Percentiles rank a stretch among this genome's conserved stretches.
These are phyloP conservation scores for Tetramorium simillimum DNA, from an alignment of 1,140 invertebrate genomes.

Conservation along the genomic window DNA sequence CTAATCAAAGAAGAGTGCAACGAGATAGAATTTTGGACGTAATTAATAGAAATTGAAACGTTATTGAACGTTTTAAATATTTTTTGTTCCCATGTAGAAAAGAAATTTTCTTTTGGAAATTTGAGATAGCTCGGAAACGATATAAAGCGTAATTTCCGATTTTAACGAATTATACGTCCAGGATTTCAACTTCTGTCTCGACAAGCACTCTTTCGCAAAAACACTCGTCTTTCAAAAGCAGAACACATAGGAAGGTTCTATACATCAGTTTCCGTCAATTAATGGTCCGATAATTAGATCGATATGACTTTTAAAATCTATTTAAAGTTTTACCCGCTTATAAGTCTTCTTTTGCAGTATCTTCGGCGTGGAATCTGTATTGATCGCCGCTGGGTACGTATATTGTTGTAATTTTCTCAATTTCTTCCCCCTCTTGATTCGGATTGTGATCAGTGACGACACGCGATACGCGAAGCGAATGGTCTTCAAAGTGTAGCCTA, in stretches of 20 bases:
- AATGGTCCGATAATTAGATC: slow-evolving; percentile 65
- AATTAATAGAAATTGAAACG: not conserved
- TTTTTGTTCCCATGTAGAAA: not conserved
- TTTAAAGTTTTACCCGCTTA: slow-evolving; percentile 33
- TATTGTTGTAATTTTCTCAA: slow-evolving; percentile 6
- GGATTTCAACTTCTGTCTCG: not conserved
- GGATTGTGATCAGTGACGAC: slow-evolving; percentile 33
- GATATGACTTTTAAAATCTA: slow-evolving; percentile 56
- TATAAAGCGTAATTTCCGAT: slow-evolving; percentile 2
- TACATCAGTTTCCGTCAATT: slow-evolving; percentile 53
- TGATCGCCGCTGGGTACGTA: not conserved
- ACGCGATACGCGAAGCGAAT: not conserved
- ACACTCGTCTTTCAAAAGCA: slow-evolving; percentile 33
- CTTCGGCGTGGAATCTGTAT: not conserved
- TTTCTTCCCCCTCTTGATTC: not conserved
- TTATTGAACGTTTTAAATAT: not conserved
- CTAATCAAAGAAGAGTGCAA: slow-evolving; percentile 74
- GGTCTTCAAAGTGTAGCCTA: slow-evolving; percentile 18
- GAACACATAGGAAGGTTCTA: slow-evolving; percentile 15
- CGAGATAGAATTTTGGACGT: slow-evolving; percentile 69
- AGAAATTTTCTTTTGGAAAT: slow-evolving; percentile 23
- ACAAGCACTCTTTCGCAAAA: slow-evolving; percentile 26
- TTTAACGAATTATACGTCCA: not conserved
- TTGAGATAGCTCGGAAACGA: not conserved
- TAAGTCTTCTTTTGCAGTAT: slow-evolving; percentile 47